Evolutionary conservation across 2,888 invertebrate species (phyloP), one percentile per base, ranked within the genome.

Genomic region (Stenodema calcarata): DNA sequence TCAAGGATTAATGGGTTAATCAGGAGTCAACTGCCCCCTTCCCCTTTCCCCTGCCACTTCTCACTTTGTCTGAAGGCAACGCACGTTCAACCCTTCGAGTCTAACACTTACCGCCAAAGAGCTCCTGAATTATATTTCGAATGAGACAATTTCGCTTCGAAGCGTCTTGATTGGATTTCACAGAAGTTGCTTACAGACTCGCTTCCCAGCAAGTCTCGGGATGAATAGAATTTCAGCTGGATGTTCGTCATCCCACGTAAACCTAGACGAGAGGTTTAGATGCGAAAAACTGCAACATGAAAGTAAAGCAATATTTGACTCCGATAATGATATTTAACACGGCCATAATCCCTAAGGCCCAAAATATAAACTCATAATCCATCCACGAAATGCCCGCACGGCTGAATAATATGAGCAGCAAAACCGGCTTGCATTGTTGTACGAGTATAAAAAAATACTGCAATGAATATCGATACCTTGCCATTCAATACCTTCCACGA

Each of bases 1-100:
- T 16, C 73, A 16, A 80, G 84, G 84, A 84, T 84, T 84, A 84
- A 84, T 84, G 84, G 84, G 84, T 84, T 84, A 84, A 84, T 84
- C 84, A 84, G 75, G 73, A 84, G 84, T 73, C 84, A 47, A 84
- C 84, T 84, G 73, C 84, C 84, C 30, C 42, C 23, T 44, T n/a
- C n/a, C 1, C 28, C 28, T 16, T 73, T 50, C 79, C 9, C 47
- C 44, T 47, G 16, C 76, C 47, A 80, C 80, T 50, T 47, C 30
- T 47, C 80, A 62, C 78, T 78, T 0, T 78, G 42, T 80, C 80
- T 16, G 50, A 54, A 80, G 54, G 54, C 80, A 35, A 80, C 47
- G 50, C 80, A 80, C 80, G 80, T 80, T 28, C 80, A 50, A 80
- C 50, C 80, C 80, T 27, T 44, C 23, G 27, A 35, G 35, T 27